Conservation (phyloP, 1,140 invertebrate species). For the Neocloeon triangulifer region DNA sequence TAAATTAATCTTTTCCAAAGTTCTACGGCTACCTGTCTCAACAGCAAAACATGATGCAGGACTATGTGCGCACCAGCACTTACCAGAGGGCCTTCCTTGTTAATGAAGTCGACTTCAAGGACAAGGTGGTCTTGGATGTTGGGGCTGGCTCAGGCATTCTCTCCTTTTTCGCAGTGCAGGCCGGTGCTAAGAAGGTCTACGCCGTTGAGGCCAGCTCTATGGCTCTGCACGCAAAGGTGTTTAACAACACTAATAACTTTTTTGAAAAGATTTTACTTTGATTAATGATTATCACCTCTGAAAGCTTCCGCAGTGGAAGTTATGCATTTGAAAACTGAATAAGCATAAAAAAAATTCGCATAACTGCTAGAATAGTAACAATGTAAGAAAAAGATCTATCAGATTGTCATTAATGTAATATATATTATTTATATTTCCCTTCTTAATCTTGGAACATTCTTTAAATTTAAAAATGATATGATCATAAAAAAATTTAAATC, state of each 20-base stretch:
- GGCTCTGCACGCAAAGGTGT: slow-evolving; percentile 90
- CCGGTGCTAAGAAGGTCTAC: slow-evolving; percentile 90
- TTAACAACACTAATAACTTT: neutral
- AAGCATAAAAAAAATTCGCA: no score
- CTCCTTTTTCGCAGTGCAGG: slow-evolving; percentile 96
- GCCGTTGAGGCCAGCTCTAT: slow-evolving; percentile 97
- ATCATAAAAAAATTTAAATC: no score
- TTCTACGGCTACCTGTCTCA: slow-evolving; percentile 98
- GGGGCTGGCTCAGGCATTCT: slow-evolving; percentile 93
- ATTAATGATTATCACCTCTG: neutral
- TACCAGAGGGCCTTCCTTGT: slow-evolving; percentile 92
- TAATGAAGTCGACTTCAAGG: slow-evolving; percentile 80
- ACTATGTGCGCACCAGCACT: slow-evolving; percentile 94
- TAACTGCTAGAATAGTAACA: no score
- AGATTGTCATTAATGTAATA: no score
- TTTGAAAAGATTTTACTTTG: slow-evolving; percentile 1
- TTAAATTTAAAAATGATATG: no score
- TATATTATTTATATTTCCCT: no score
- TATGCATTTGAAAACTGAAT: no score
- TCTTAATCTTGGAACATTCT: no score
- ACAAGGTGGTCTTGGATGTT: slow-evolving; percentile 88
- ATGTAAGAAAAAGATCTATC: no score
- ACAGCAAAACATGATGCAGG: slow-evolving; percentile 99
- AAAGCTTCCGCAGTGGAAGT: neutral
- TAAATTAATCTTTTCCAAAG: slow-evolving; percentile 31